These are phyloP conservation scores for Atrina japonica DNA, from an alignment of 2,888 invertebrate genomes.

Conservation along the genomic window DNA sequence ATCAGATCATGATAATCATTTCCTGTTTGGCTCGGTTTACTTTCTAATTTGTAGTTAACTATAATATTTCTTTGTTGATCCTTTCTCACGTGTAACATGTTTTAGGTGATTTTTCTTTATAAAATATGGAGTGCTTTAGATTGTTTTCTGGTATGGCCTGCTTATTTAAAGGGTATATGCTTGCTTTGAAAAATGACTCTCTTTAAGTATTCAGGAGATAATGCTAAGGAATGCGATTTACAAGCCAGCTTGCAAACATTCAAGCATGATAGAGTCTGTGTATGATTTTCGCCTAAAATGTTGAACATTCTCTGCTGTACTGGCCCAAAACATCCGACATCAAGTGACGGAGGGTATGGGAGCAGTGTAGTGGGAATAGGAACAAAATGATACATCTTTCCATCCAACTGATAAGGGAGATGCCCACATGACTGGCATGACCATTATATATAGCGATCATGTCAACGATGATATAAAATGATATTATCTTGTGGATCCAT, in stretches of 20 bases:
- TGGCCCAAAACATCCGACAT: conserved; percentile 43
- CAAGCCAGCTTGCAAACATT: conserved; percentile 35
- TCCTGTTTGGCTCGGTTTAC: too few relatives aligned
- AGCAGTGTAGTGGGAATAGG: conserved; percentile 46
- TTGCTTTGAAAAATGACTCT: conserved; percentile 30
- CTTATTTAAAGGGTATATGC: conserved; percentile 34
- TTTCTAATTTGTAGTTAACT: too few relatives aligned
- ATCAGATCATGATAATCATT: too few relatives aligned
- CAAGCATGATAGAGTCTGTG: conserved; percentile 23
- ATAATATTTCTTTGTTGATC: too few relatives aligned
- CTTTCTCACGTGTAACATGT: too few relatives aligned
- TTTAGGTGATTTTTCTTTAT: too few relatives aligned
- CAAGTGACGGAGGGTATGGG: conserved; percentile 36
- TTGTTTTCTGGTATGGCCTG: too few relatives aligned
- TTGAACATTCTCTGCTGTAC: too few relatives aligned
- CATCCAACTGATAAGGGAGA: conserved; percentile 38
- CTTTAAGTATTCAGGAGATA: conserved; percentile 27
- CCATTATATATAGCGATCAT: conserved; percentile 42
- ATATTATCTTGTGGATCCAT: conserved; percentile 36
- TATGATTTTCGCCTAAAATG: conserved; percentile 29
- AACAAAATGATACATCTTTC: conserved; percentile 37
- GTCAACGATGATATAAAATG: background rate
- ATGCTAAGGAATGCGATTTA: conserved; percentile 29
- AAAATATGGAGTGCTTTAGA: too few relatives aligned
- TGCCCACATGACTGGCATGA: conserved; percentile 41